Evolutionary conservation across 2,797 vertebrate genomes (phyloP).

Genomic region (Pseudochaenichthys georgianus): DNA sequence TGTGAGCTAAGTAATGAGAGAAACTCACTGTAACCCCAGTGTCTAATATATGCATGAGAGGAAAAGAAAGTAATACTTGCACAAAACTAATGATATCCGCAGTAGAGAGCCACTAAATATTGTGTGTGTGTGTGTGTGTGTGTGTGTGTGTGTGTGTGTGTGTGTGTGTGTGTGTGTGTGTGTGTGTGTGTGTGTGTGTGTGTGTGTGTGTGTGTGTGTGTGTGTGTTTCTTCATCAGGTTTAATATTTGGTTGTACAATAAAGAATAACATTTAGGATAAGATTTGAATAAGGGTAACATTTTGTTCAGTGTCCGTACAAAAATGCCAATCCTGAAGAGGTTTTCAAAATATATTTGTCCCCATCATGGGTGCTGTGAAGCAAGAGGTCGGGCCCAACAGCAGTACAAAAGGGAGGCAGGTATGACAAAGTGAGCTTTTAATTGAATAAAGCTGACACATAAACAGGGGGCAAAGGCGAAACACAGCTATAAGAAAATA

Average conservation of each 20-base stretch:
- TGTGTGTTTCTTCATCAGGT: not conserved
- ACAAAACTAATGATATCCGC: conserved; percentile 1
- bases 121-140: not conserved
- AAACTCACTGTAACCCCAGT: conserved; percentile 8
- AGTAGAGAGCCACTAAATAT: not conserved
- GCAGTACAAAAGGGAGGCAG: too few relatives aligned
- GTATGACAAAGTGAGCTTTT: too few relatives aligned
- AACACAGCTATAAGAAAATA: too few relatives aligned
- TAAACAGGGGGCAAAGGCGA: too few relatives aligned
- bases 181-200: not conserved
- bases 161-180: not conserved
- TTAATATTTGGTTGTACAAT: not conserved
- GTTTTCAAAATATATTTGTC: not conserved
- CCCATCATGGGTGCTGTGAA: not conserved
- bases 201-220: not conserved
- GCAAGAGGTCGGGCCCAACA: too few relatives aligned
- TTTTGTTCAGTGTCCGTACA: too few relatives aligned
- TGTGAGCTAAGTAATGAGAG: not conserved
- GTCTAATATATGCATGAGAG: not conserved
- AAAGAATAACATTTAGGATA: conserved; percentile 8
- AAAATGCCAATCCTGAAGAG: not conserved
- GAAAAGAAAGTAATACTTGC: not conserved
- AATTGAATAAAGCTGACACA: too few relatives aligned
- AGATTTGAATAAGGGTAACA: not conserved
- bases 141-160: not conserved